A percentile compares a stretch with the other conserved stretches of the same genome.
Evolutionary conservation across 2,113 vertebrate genomes (phyloP).

Genomic region (Leiothrix lutea): DNA sequence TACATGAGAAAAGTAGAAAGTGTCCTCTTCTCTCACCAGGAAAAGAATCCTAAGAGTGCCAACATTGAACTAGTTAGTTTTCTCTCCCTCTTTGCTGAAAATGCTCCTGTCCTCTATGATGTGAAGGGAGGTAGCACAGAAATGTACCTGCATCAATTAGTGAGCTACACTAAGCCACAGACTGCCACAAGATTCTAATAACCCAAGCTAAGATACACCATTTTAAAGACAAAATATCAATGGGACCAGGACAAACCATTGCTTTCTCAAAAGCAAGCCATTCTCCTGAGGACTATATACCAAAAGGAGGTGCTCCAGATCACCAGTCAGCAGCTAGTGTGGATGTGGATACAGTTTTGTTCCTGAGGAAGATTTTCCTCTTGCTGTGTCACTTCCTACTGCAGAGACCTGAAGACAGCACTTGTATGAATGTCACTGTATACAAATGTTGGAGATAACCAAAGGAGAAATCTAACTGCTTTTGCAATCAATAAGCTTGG

Average conservation of each 20-base stretch:
- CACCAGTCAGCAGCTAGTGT: background rate
- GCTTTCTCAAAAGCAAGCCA: background rate
- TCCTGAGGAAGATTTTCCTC: background rate
- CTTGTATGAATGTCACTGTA: background rate
- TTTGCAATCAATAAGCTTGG: background rate
- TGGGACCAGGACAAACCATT: background rate
- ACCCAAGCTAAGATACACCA: background rate
- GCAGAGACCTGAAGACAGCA: background rate
- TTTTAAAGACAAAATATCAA: constrained; percentile 25
- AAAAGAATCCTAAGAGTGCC: background rate
- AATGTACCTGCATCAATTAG: background rate
- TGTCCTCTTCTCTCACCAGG: background rate
- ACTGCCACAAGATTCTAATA: background rate
- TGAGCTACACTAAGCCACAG: background rate
- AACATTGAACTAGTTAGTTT: background rate
- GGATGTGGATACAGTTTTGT: background rate
- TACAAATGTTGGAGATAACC: background rate
- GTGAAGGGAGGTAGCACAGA: background rate
- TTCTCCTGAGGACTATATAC: background rate
- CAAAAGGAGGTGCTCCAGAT: background rate
- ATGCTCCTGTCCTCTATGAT: background rate
- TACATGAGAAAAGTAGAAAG: background rate
- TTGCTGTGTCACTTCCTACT: background rate
- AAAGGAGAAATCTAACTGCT: background rate
- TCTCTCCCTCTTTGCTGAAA: background rate